These are phyloP conservation scores for human DNA, from an alignment of 2,113 vertebrate genomes.

Conservation along the genomic window GRCh38 chr1:165277501-165278000, in stretches of 20 bases:
- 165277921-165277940: not conserved
- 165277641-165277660: not conserved
- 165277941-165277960: not conserved
- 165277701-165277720: not conserved
- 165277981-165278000: fast-evolving
- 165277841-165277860: not conserved
- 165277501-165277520: fast-evolving
- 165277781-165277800: not conserved
- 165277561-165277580: not conserved
- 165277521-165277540: fast-evolving
- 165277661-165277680: not conserved
- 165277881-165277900: not conserved
- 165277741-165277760: not conserved
- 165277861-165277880: not conserved
- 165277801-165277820: not conserved
- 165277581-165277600: not conserved
- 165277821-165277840: not conserved
- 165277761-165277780: no score
- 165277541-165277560: not conserved
- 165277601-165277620: not conserved
- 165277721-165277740: not conserved
- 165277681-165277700: not conserved
- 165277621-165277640: not conserved
- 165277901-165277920: not conserved
- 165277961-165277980: not conserved